Conservation (phyloP, 92 coral and sea anemone genomes). For the Ricordea florida region DNA sequence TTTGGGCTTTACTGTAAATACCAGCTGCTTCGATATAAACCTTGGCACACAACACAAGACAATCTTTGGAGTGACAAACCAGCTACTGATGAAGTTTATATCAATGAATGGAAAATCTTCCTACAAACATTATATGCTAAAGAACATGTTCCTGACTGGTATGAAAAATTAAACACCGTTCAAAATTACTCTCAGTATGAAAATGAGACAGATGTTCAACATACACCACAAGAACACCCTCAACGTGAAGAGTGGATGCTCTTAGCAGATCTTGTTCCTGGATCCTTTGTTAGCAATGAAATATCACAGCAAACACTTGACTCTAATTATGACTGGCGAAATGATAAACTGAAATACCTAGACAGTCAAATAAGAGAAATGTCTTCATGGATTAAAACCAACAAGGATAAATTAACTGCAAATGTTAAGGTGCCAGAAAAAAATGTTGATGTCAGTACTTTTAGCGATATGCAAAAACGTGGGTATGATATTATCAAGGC, state of each 20-base stretch:
- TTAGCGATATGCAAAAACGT: constrained; percentile 44
- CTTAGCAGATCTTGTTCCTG: constrained; percentile 55
- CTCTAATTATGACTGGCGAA: constrained; percentile 46
- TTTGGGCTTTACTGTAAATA: constrained; percentile 50
- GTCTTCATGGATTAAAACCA: constrained; percentile 56
- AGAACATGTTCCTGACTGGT: constrained; percentile 65
- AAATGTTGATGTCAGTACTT: constrained; percentile 44
- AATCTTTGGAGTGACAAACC: constrained; percentile 59
- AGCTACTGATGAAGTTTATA: constrained; percentile 36
- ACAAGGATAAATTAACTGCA: constrained; percentile 42
- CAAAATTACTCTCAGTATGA: constrained; percentile 31
- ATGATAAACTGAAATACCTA: constrained; percentile 32
- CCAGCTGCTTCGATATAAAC: constrained; percentile 56
- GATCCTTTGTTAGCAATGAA: constrained; percentile 28
- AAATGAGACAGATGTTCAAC: constrained; percentile 13
- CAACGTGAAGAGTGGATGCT: constrained; percentile 72
- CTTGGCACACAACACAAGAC: constrained; percentile 65
- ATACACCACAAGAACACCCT: constrained; percentile 32
- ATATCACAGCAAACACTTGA: constrained; percentile 17
- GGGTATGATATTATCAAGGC: constrained; percentile 42
- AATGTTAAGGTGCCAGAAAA: constrained; percentile 20
- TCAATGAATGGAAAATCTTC: constrained; percentile 44
- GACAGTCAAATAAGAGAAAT: constrained; percentile 49
- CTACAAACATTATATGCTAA: constrained; percentile 50
- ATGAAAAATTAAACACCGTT: constrained; percentile 38